Conservation (phyloP, 2,113 vertebrate genomes). For the Myocastor coypus region DNA sequence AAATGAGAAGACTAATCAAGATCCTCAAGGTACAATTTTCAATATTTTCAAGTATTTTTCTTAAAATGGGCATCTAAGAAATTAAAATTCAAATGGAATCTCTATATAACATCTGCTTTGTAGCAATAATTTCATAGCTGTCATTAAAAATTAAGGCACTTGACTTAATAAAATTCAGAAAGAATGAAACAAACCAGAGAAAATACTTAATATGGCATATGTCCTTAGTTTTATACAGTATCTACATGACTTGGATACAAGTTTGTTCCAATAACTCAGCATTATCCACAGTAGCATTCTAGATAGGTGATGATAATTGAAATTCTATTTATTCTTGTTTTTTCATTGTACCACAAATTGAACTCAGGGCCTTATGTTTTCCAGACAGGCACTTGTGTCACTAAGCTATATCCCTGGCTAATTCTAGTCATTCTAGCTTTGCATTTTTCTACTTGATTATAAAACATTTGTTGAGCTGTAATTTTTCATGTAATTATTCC, state of each 20-base stretch:
- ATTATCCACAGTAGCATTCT: neutral
- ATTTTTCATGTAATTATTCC: neutral
- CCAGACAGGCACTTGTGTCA: too few species aligned
- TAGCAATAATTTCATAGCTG: neutral
- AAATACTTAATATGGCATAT: neutral
- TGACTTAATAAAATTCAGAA: constrained; percentile 1
- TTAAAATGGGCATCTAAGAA: neutral
- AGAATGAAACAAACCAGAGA: neutral
- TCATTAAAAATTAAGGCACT: constrained; percentile 35
- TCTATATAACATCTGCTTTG: neutral
- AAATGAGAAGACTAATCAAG: neutral
- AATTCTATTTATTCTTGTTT: constrained; percentile 22
- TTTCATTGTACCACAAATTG: neutral
- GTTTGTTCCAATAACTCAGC: neutral
- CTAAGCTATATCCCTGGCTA: neutral
- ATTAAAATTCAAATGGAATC: neutral
- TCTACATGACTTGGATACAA: neutral
- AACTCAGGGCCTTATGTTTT: too few species aligned
- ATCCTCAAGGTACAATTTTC: neutral
- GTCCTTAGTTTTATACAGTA: constrained; percentile 4
- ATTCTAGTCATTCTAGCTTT: constrained; percentile 29
- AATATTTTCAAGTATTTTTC: neutral
- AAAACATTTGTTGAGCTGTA: neutral
- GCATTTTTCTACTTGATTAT: neutral
- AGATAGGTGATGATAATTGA: neutral